Base-by-base conservation (phyloP, 2,888 invertebrate genomes). In the Resseliella maxima region DNA sequence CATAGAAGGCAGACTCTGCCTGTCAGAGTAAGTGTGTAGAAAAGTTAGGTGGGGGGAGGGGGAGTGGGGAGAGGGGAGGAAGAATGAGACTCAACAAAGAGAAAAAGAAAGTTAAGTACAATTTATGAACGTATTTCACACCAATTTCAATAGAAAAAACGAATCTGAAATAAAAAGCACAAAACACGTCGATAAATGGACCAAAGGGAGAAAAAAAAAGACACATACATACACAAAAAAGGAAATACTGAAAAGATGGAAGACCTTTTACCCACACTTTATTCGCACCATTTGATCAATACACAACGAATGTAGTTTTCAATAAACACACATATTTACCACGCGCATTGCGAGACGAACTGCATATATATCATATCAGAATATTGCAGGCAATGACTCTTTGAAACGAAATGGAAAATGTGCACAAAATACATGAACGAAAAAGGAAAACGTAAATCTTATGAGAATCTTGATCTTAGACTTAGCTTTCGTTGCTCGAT, bases 51-150 rank as follows among this genome's bases (percentile, higher is more conserved):
- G 41, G 41, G 5, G 41, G 5, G 41, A 41, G 41, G 6, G 41
- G 12, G 41, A 41, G 12, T 41, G 41, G 5, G 41, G 6, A 41
- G 41, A 41, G n/a, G n/a, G n/a, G n/a, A n/a, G n/a, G n/a, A n/a
- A n/a, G n/a, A n/a, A n/a, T n/a, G n/a, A n/a, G n/a, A n/a, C 21
- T 15, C 21, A 18, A 21, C 6, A 50, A 18, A 50, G 3, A 21
- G 18, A 50, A 50, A 50, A 6, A 15, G 18, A 15, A 18, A 18
- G 18, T 18, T 50, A 38, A 12, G 24, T 38, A 83, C 38, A 38
- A 83, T 83, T 83, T 83, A 83, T 83, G 83, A 83, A 38, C 83
- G 83, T 83, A 83, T 83, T 83, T 83, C 38, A 83, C 83, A 83
- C 83, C 83, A 83, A 3, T 83, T 83, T 81, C n/a, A 83, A 24